Conservation (phyloP, 1,140 invertebrate genomes). For the Danaus plexippus region DNA sequence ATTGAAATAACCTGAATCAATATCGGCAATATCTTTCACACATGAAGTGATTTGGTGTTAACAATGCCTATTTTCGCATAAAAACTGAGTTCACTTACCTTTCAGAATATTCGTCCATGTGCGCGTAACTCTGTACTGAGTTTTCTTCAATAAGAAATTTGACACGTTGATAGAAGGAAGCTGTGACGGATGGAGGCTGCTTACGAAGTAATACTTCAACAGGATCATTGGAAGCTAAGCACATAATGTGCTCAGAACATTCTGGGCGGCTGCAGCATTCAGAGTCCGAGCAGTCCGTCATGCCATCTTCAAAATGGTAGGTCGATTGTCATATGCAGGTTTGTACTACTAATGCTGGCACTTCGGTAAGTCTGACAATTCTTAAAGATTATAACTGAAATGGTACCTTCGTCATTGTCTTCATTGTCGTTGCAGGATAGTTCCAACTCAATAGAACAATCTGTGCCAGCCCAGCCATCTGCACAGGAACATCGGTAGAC, state of each 20-base stretch:
- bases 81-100: conserved; percentile 81
- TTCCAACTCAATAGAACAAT: conserved; percentile 92
- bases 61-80: conserved; percentile 16
- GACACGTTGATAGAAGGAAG: conserved; percentile 97
- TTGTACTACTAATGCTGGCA: not conserved
- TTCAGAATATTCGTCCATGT: conserved; percentile 97
- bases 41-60: conserved; percentile 61
- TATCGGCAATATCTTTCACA: conserved; percentile 51
- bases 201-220: conserved; percentile 95
- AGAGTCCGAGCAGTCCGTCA: conserved; percentile 97
- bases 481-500: conserved; percentile 93
- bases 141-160: conserved; percentile 99
- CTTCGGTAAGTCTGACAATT: not conserved
- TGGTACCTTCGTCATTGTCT: conserved; percentile 95
- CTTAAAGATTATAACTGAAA: conserved; percentile 2
- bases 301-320: conserved; percentile 85
- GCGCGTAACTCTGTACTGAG: conserved; percentile 97
- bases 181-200: conserved; percentile 95
- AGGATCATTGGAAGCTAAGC: conserved; percentile 94
- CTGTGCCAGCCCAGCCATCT: conserved; percentile 91
- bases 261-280: conserved; percentile 90
- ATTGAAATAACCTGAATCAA: conserved; percentile 12
- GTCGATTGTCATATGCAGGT: conserved; percentile 39
- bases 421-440: conserved; percentile 93
- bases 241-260: conserved; percentile 93